Evolutionary conservation across 2,113 vertebrate species (phyloP).

Genomic region (Gracilinanus agilis): DNA sequence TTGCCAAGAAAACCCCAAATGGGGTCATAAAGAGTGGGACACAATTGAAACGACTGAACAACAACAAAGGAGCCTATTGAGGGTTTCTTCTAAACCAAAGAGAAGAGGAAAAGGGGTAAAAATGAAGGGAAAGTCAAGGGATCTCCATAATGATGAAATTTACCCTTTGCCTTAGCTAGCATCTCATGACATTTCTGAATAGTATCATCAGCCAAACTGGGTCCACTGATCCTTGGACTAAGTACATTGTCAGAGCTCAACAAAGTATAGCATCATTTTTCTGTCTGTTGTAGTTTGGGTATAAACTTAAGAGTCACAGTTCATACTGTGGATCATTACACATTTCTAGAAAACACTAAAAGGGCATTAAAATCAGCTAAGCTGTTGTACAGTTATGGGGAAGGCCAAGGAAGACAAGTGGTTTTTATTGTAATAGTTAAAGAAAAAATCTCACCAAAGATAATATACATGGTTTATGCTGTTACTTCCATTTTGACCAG

Average conservation of each 20-base stretch:
- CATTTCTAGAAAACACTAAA: constrained; percentile 55
- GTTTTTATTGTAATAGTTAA: constrained; percentile 58
- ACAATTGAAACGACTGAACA: not conserved
- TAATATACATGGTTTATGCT: constrained; percentile 54
- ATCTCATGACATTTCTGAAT: constrained; percentile 46
- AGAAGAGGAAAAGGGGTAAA: constrained; percentile 44
- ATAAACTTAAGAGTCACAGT: constrained; percentile 42
- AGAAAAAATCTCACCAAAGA: constrained; percentile 45
- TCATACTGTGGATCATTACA: constrained; percentile 26
- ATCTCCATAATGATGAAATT: constrained; percentile 34
- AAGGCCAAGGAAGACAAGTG: constrained; percentile 59
- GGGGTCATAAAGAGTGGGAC: not conserved
- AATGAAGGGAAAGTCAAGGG: constrained; percentile 54
- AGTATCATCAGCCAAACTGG: constrained; percentile 25
- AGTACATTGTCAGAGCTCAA: not conserved
- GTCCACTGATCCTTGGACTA: not conserved
- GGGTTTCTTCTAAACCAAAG: constrained; percentile 41
- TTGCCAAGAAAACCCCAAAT: not conserved
- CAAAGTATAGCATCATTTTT: not conserved
- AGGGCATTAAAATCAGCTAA: constrained; percentile 52
- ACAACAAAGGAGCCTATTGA: constrained; percentile 52
- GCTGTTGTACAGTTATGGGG: constrained; percentile 50
- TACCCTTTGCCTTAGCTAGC: constrained; percentile 47
- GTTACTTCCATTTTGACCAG: constrained; percentile 51
- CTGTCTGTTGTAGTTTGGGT: constrained; percentile 16